A percentile compares a stretch with the other conserved stretches of the same genome.
Evolutionary conservation across 2,797 vertebrate species (phyloP).

Genomic region (Hozukius guyotensis): DNA sequence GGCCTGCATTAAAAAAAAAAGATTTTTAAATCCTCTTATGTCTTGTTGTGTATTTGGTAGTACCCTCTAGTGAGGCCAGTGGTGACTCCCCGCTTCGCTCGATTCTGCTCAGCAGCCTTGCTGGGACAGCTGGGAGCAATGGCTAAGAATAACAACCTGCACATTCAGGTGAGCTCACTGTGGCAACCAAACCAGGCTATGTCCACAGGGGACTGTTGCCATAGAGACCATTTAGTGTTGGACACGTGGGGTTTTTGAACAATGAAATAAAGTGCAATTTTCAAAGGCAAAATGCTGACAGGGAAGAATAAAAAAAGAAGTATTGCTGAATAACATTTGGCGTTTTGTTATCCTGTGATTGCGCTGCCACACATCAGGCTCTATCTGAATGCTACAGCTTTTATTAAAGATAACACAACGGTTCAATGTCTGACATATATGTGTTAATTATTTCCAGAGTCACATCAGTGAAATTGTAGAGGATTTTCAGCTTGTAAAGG

Average conservation of each 20-base stretch:
- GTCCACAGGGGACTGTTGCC: conserved; percentile 14
- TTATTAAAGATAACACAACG: no score
- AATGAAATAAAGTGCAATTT: background rate
- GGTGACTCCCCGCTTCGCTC: conserved; percentile 92
- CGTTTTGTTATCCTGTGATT: background rate
- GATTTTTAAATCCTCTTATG: background rate
- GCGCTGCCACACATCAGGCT: background rate
- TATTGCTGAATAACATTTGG: background rate
- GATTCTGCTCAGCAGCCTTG: conserved; percentile 88
- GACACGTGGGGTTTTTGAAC: background rate
- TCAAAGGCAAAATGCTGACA: background rate
- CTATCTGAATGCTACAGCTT: background rate
- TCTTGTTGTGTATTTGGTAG: conserved; percentile 67
- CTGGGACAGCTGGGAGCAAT: conserved; percentile 87
- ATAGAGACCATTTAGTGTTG: conserved; percentile 2
- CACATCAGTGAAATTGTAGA: conserved; percentile 92
- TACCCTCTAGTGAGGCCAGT: conserved; percentile 92
- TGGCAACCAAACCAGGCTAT: conserved; percentile 34
- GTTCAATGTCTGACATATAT: background rate
- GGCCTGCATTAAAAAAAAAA: background rate
- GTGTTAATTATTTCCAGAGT: conserved; percentile 82
- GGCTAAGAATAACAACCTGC: conserved; percentile 86
- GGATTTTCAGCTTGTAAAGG: conserved; percentile 87
- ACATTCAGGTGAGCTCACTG: conserved; percentile 88
- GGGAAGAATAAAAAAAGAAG: background rate